phyloP scores from a whole-genome alignment of 2,113 vertebrate species.

The Passer montanus region DNA sequence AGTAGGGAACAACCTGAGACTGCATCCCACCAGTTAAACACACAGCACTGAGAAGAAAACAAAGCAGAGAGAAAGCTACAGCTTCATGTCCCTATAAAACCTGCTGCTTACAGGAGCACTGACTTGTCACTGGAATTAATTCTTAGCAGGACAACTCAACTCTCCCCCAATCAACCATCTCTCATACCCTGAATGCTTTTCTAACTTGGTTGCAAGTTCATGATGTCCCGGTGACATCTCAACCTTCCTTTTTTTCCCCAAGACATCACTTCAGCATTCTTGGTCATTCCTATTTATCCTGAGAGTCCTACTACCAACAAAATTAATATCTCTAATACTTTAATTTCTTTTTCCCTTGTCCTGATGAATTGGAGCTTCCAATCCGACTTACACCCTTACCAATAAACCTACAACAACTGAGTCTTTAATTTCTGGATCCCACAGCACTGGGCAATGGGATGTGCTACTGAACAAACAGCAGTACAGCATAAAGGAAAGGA shows the following conservation, averaged over 20 bases:
- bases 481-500: neutral
- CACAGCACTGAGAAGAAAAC: neutral
- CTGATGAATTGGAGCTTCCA: neutral
- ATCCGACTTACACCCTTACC: neutral
- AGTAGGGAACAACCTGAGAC: neutral
- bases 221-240: neutral
- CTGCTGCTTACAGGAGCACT: neutral
- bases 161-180: neutral
- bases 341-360: neutral
- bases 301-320: neutral
- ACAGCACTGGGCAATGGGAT: neutral
- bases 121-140: neutral
- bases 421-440: slow-evolving; percentile 15
- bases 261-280: neutral
- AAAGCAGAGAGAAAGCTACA: neutral
- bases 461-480: slow-evolving; percentile 28
- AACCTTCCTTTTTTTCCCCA: neutral
- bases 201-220: neutral
- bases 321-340: neutral
- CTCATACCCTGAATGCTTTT: neutral
- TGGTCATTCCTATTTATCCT: neutral
- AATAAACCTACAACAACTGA: neutral
- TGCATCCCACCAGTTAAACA: neutral
- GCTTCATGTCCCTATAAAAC: neutral
- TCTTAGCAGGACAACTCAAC: neutral